phyloP scores from a whole-genome alignment of 2,888 invertebrate genomes.

The Rhimphoctona megacephalus region DNA sequence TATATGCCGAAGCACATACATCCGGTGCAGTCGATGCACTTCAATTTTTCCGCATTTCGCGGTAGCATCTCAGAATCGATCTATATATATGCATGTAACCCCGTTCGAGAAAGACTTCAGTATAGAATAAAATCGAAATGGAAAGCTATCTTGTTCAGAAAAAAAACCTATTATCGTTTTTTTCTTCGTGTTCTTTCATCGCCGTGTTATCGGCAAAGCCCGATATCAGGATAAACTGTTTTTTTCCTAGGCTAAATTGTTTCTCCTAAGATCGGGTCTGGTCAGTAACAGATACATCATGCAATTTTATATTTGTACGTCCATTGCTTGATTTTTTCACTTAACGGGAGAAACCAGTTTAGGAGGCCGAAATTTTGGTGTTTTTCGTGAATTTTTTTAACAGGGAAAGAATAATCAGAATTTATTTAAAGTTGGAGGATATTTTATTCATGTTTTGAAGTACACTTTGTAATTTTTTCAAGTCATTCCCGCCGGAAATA shows the following conservation, averaged over 20 bases:
- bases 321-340: no score
- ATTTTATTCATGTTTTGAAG: no score
- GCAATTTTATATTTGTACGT: not conserved
- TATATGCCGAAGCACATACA: slow-evolving; percentile 52
- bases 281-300: not conserved
- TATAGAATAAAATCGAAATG: slow-evolving; percentile 28
- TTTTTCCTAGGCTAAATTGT: not conserved
- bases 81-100: not conserved
- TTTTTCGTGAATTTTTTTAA: no score
- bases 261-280: not conserved
- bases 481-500: no score
- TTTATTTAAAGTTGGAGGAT: no score
- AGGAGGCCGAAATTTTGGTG: no score
- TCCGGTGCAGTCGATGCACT: slow-evolving; percentile 47
- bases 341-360: no score
- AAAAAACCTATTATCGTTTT: not conserved
- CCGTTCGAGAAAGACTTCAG: slow-evolving; percentile 2
- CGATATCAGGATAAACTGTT: not conserved
- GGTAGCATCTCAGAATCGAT: not conserved
- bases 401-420: no score
- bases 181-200: not conserved
- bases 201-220: no score
- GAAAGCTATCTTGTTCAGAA: slow-evolving; percentile 30
- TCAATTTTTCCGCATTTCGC: slow-evolving; percentile 36
- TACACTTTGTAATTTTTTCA: no score